Percentiles rank a stretch among this genome's conserved stretches.
Conservation (phyloP, 2,797 vertebrate genomes). For the Cercopithecus neglectus region DNA sequence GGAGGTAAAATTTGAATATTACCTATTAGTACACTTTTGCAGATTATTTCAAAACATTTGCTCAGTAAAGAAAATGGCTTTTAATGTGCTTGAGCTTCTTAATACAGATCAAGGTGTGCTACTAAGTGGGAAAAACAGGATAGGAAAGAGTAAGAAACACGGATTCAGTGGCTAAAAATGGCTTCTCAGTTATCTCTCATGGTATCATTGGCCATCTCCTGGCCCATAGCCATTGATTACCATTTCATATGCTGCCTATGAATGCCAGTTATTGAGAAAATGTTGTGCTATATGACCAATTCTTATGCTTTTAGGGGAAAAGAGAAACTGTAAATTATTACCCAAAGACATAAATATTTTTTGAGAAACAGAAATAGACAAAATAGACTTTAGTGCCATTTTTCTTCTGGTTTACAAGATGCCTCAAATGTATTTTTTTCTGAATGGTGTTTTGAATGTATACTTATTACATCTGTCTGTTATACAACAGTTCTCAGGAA, state of each 20-base stretch:
- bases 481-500: slow-evolving; percentile 70
- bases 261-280: background rate
- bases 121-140: background rate
- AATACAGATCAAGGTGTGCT: background rate
- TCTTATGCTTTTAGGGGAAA: slow-evolving; percentile 40
- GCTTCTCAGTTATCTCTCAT: background rate
- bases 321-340: slow-evolving; percentile 35
- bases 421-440: slow-evolving; percentile 43
- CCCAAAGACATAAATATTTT: slow-evolving; percentile 1
- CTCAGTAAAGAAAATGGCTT: background rate
- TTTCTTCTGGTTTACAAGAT: slow-evolving; percentile 44
- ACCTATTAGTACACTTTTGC: background rate
- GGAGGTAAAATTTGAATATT: background rate
- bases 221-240: background rate
- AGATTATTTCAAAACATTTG: background rate
- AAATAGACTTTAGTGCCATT: background rate
- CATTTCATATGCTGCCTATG: background rate
- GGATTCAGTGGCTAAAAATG: background rate
- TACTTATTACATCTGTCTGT: slow-evolving; percentile 65
- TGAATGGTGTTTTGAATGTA: slow-evolving; percentile 51
- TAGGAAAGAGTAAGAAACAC: background rate
- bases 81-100: background rate
- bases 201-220: background rate
- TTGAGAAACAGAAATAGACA: slow-evolving; percentile 22
- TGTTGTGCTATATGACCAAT: background rate